Conservation (phyloP, 2,888 invertebrate species). For the Eristalis arbustorum region DNA sequence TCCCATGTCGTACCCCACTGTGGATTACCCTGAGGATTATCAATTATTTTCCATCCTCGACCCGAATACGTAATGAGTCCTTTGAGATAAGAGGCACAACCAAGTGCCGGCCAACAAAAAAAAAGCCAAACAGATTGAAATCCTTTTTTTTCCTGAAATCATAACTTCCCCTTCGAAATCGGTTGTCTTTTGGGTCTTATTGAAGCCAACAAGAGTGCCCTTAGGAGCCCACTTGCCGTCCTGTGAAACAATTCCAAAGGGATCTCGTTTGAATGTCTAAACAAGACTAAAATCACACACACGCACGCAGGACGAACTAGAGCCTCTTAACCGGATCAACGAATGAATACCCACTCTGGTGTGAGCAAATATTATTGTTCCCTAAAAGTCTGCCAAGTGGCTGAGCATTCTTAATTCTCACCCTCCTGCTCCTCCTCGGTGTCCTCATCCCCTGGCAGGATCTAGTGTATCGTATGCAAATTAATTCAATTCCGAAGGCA, state of each 20-base stretch:
- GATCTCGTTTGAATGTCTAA: slow-evolving; percentile 40
- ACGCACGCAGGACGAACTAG: not conserved
- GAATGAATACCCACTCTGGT: not conserved
- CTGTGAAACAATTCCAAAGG: slow-evolving; percentile 27
- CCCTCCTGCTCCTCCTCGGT: not conserved
- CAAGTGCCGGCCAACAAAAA: not conserved
- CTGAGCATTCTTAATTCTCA: not conserved
- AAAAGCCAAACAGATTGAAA: slow-evolving; percentile 46
- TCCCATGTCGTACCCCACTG: not conserved
- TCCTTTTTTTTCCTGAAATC: slow-evolving; percentile 22
- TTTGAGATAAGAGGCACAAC: slow-evolving; percentile 7
- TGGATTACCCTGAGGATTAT: not conserved
- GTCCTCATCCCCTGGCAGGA: not conserved
- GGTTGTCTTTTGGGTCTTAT: slow-evolving; percentile 20
- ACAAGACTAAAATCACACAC: slow-evolving; percentile 1
- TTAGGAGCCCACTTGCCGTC: slow-evolving; percentile 41
- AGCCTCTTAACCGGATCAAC: slow-evolving; percentile 18
- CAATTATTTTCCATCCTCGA: not conserved
- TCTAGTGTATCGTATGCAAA: slow-evolving; percentile 33
- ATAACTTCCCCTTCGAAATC: slow-evolving; percentile 21
- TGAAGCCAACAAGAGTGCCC: slow-evolving; percentile 38
- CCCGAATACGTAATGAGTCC: slow-evolving; percentile 4
- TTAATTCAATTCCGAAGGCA: slow-evolving; percentile 11
- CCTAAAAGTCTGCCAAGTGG: slow-evolving; percentile 2
- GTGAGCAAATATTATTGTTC: slow-evolving; percentile 19